These are phyloP conservation scores for Malurus elegans DNA, from an alignment of 2,113 vertebrate species.

Conservation along the genomic window DNA sequence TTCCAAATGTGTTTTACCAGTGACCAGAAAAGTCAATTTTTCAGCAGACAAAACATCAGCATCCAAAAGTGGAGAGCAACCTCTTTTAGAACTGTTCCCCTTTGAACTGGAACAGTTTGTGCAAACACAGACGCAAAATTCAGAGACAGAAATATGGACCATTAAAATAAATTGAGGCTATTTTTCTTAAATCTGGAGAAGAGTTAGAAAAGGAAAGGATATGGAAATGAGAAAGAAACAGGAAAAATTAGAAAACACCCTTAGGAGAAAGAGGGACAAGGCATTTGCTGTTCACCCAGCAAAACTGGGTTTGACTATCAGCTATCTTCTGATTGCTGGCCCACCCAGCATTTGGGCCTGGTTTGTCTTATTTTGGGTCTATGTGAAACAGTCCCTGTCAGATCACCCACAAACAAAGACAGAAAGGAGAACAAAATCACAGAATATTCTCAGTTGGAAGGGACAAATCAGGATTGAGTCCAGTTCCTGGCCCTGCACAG, in stretches of 20 bases:
- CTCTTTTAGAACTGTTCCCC: not conserved
- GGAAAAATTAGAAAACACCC: not conserved
- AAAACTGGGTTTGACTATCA: not conserved
- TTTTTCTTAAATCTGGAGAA: not conserved
- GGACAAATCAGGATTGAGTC: rapidly evolving
- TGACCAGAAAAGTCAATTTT: constrained; percentile 39
- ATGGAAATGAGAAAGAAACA: not conserved
- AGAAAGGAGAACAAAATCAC: not conserved
- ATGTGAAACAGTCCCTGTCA: not conserved
- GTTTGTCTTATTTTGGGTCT: not conserved
- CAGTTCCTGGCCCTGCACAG: not conserved
- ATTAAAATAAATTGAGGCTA: not conserved
- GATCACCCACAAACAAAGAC: not conserved
- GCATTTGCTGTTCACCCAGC: not conserved
- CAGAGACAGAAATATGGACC: not conserved
- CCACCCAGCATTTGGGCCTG: not conserved
- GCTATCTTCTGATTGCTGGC: not conserved
- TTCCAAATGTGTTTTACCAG: constrained; percentile 33
- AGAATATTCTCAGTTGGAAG: not conserved
- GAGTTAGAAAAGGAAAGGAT: not conserved
- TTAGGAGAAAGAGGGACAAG: not conserved
- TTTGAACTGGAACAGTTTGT: constrained; percentile 27
- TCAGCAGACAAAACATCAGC: constrained; percentile 45
- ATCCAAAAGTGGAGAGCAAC: not conserved
- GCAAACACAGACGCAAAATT: not conserved